phyloP scores from a whole-genome alignment of 2,113 vertebrate genomes.

The Puma concolor region DNA sequence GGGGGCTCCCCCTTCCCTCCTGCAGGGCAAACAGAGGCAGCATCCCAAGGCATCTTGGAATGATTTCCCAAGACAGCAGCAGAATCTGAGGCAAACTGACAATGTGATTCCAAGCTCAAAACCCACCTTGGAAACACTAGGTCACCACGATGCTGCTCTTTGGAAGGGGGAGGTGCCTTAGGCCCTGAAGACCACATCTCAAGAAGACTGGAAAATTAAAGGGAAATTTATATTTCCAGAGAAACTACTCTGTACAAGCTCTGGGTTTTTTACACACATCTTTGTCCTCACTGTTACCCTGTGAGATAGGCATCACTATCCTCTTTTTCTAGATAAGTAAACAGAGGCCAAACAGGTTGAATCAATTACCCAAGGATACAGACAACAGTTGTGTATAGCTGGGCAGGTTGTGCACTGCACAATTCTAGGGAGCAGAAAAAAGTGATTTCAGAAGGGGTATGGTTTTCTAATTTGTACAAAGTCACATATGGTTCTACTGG shows the following conservation, averaged over 20 bases:
- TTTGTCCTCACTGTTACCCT: background rate
- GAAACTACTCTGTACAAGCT: background rate
- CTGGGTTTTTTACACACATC: background rate
- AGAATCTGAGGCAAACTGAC: background rate
- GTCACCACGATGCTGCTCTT: background rate
- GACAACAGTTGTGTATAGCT: background rate
- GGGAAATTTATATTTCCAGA: background rate
- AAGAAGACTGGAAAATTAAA: background rate
- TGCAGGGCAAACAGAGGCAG: background rate
- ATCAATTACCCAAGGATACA: background rate
- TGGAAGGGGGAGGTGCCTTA: background rate
- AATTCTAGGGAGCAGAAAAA: background rate
- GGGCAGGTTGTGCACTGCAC: background rate
- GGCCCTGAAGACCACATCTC: background rate
- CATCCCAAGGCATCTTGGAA: slow-evolving; percentile 46
- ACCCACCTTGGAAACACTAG: background rate
- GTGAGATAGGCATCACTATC: background rate
- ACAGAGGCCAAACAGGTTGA: background rate
- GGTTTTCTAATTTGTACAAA: background rate
- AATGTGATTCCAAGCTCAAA: background rate
- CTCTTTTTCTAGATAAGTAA: background rate
- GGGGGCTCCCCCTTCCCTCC: background rate
- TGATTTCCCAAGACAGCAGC: background rate
- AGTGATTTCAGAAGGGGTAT: background rate
- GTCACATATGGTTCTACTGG: background rate